A percentile compares a stretch with the other conserved stretches of the same genome.
phyloP scores from a whole-genome alignment of 1,140 invertebrate species.

The Holcopasites calliopsidis region DNA sequence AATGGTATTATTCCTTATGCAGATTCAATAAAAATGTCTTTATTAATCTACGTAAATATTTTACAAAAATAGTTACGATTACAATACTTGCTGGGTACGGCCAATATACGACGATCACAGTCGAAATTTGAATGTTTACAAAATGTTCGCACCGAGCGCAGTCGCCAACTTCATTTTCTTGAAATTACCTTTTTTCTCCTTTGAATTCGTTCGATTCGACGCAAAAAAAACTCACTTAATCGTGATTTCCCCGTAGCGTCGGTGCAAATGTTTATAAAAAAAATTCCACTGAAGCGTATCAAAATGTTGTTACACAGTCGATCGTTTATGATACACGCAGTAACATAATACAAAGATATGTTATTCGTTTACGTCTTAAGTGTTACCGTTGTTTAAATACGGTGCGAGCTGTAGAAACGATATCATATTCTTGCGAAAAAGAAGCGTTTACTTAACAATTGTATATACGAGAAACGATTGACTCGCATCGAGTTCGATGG shows the following conservation, averaged over 20 bases:
- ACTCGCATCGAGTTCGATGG: background rate
- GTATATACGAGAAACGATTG: background rate
- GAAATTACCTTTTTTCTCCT: slow-evolving; percentile 6
- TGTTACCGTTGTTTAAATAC: background rate
- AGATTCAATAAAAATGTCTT: slow-evolving; percentile 42
- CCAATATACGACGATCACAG: slow-evolving; percentile 46
- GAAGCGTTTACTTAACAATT: background rate
- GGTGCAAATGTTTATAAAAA: slow-evolving; percentile 2
- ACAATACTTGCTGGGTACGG: slow-evolving; percentile 2
- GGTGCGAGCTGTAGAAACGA: background rate
- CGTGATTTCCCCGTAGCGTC: background rate
- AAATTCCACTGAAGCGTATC: background rate
- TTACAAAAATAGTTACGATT: slow-evolving; percentile 58
- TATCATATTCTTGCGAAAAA: background rate
- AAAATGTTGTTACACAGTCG: background rate
- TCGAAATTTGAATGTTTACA: slow-evolving; percentile 9
- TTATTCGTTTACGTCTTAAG: background rate
- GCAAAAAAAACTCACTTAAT: slow-evolving; percentile 21
- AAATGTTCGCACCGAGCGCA: background rate
- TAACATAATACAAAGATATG: slow-evolving; percentile 7
- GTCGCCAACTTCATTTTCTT: background rate
- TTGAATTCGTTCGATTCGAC: slow-evolving; percentile 10
- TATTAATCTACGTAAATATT: slow-evolving; percentile 52
- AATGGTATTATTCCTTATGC: background rate
- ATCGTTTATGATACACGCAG: background rate